These are phyloP conservation scores for Spilarctia lutea DNA, from an alignment of 2,888 invertebrate species.

Conservation along the genomic window DNA sequence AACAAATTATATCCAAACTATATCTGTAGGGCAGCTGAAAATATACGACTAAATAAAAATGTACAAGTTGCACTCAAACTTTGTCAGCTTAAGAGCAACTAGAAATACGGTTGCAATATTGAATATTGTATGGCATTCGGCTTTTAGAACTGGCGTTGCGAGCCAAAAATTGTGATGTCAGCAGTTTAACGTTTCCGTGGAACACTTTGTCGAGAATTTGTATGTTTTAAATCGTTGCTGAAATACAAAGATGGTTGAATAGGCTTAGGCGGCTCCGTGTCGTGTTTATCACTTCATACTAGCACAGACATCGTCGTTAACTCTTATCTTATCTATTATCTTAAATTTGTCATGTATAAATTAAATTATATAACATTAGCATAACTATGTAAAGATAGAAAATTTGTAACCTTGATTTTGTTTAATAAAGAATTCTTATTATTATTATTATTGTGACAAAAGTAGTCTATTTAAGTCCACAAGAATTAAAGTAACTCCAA, in stretches of 20 bases:
- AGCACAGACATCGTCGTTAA: too few relatives aligned
- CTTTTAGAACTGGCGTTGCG: background rate
- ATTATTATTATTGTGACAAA: too few relatives aligned
- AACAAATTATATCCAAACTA: background rate
- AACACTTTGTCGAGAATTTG: constrained; percentile 1
- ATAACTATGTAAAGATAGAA: too few relatives aligned
- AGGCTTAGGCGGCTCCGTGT: too few relatives aligned
- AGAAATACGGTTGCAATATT: background rate
- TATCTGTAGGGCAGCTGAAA: background rate
- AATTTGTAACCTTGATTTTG: too few relatives aligned
- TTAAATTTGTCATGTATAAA: too few relatives aligned
- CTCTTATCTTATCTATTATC: too few relatives aligned
- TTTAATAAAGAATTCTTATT: too few relatives aligned
- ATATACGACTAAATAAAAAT: background rate
- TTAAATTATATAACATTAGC: too few relatives aligned
- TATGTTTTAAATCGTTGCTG: background rate
- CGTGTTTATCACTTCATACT: too few relatives aligned
- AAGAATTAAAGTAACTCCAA: too few relatives aligned
- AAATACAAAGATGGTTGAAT: background rate
- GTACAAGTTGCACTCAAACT: background rate
- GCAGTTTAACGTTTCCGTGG: background rate
- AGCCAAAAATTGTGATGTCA: constrained; percentile 4
- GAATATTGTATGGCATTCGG: background rate
- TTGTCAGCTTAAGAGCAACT: background rate
- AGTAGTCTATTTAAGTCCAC: too few relatives aligned